Evolutionary conservation across 1,140 invertebrate genomes (phyloP).

Genomic region (Drosophila lacertosa): DNA sequence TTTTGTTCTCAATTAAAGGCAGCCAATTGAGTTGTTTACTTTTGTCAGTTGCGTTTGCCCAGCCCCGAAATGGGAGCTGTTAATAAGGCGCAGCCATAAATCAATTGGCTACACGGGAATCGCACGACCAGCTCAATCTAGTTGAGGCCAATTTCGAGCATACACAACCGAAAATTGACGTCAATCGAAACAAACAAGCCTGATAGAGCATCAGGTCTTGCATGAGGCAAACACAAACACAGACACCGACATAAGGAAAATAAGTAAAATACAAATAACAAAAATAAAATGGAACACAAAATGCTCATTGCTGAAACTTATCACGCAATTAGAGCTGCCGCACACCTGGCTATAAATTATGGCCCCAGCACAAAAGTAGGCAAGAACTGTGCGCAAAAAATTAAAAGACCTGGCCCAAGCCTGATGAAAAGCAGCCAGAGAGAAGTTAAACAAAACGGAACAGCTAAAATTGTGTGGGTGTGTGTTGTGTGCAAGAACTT

Average conservation of each 20-base stretch:
- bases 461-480: slow-evolving; percentile 4
- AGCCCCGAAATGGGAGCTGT: slow-evolving; percentile 35
- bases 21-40: slow-evolving; percentile 41
- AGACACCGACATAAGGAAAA: too few relatives aligned
- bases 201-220: slow-evolving; percentile 20
- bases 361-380: slow-evolving; percentile 53
- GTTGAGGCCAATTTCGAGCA: not conserved
- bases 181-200: slow-evolving; percentile 49
- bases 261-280: not conserved
- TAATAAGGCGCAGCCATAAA: slow-evolving; percentile 68
- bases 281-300: not conserved
- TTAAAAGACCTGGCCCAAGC: slow-evolving; percentile 29
- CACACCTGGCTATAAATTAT: slow-evolving; percentile 71
- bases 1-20: slow-evolving; percentile 20
- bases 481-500: slow-evolving; percentile 44
- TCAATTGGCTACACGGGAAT: slow-evolving; percentile 46
- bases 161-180: slow-evolving; percentile 42
- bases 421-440: slow-evolving; percentile 5
- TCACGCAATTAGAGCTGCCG: slow-evolving; percentile 72
- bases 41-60: slow-evolving; percentile 14
- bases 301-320: slow-evolving; percentile 70
- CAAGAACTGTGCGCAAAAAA: slow-evolving; percentile 46
- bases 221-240: slow-evolving; percentile 43
- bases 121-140: slow-evolving; percentile 17
- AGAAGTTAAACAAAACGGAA: slow-evolving; percentile 6